Conservation (phyloP, 2,888 invertebrate genomes). For the Glaucopsyche alexis region DNA sequence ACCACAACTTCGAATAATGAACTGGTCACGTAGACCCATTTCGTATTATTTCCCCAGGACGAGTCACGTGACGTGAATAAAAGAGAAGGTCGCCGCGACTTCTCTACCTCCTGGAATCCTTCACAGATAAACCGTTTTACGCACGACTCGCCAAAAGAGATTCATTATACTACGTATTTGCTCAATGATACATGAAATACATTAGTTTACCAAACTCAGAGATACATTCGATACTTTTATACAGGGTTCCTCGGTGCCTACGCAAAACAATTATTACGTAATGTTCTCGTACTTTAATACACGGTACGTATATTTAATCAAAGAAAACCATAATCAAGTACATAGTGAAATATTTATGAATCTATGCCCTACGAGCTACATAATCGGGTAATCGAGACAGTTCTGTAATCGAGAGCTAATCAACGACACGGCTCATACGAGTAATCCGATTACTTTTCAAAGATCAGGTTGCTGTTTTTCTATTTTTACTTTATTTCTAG, state of each 20-base stretch:
- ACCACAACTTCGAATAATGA: constrained; percentile 73
- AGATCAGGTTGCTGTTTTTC: not conserved
- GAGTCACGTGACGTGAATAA: constrained; percentile 78
- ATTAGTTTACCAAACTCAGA: constrained; percentile 32
- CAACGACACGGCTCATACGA: not conserved
- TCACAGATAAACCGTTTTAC: constrained; percentile 78
- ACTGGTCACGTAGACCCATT: constrained; percentile 80
- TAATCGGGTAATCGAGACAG: too few species aligned
- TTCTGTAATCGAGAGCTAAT: not conserved
- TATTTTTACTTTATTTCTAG: too few species aligned
- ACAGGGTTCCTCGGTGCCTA: constrained; percentile 5
- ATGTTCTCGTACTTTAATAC: not conserved
- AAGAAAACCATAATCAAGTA: not conserved
- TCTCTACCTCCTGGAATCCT: constrained; percentile 68
- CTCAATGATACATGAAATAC: constrained; percentile 53
- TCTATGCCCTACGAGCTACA: too few species aligned
- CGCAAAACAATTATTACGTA: not conserved
- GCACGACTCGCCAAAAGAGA: constrained; percentile 75
- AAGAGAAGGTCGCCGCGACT: constrained; percentile 55
- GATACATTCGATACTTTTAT: constrained; percentile 29
- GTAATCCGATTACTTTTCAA: not conserved
- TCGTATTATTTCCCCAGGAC: constrained; percentile 80
- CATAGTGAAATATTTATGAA: not conserved
- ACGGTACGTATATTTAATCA: not conserved
- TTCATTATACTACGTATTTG: constrained; percentile 73